Base-by-base conservation (phyloP, 2,113 vertebrate genomes). In the Herpetotheres cachinnans region DNA sequence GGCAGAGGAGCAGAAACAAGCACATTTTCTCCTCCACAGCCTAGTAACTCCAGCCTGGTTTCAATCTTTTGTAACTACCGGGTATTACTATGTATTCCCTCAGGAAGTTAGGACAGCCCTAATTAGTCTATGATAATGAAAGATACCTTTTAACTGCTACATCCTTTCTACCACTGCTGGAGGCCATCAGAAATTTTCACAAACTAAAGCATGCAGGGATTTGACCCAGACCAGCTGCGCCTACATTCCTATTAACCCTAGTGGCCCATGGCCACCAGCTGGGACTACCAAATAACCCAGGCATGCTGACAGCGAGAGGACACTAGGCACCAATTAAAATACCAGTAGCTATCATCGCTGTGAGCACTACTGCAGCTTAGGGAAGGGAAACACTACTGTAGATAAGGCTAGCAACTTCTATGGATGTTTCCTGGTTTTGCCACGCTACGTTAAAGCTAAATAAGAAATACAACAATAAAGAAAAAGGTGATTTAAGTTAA, bases 111-210 rank as follows among this genome's bases (percentile, higher is more conserved):
- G 85, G 63, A 71, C 55, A 92, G 56, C 36, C 46, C 72, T 95
- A 90, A 97, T 97, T 92, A 92, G 76, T 78, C 61, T 2, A 3
- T 14, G 47, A 78, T 84, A 92, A 94, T 86, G 82, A 92, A 95
- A 93, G 86, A 95, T 40, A 63, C 47, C 70, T 94, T 85, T 88
- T 62, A 88, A 83, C 47, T 63, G 46, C 63, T 84, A 13, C 20
- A 86, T 81, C 82, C 86, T 82, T 84, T 78, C 83, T 36, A 77
- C n/a, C 78, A 73, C 49, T 54, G 65, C 78, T 79, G 79, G 38
- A 82, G 72, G 79, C 85, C 76, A 70, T 42, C 0, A 1, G 86
- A 93, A 88, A 71, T 59, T 92, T 89, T 63, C 76, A 47, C 42
- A 59, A 81, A 87, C 49, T 70, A 30, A 83, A 90, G 72, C 61